Base-by-base conservation (phyloP, 1,140 invertebrate genomes). In the Drosophila carrolli region DNA sequence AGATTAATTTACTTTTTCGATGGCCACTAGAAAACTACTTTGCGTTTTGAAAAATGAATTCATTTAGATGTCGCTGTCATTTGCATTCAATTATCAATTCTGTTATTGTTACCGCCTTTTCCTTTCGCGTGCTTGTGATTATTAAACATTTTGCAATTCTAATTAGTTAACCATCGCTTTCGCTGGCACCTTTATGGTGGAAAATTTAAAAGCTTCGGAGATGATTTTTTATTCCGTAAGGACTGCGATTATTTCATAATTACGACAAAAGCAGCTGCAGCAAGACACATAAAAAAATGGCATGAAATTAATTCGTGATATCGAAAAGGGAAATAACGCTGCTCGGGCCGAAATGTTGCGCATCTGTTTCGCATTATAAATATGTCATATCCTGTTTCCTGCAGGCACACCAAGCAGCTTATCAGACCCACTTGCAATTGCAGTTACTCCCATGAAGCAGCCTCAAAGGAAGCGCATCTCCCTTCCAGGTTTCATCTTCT, bases 381-480 rank as follows among this genome's bases (percentile, higher is more conserved):
- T 85, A 90, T 90, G 86, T 82, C 86, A 90, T 86, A 90, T 90
- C 86, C 86, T 90, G 86, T 81, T 88, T 89, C 84, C 83, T 88
- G 72, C 73, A 65, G 54, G 53, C 65, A 67, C 53, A 60, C 40
- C 46, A 16, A 65, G 19, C 48, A 43, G 53, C 79, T 88, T 88
- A 79, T 88, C 83, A 83, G 63, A 59, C 51, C 60, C 38, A 47
- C 53, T 29, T 44, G 65, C 65, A 65, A 60, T 32, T 74, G 66
- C 43, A 46, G 14, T 23, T 35, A 13, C 41, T 43, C 10, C 55
- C 27, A 13, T 23, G 65, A 5, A 32, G 35, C 23, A 43, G 67
- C 50, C 65, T 48, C 65, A 71, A 71, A 71, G 67, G 67, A 71
- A 71, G 65, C 67, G 41, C 27, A 56, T n/a, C 53, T 63, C 35